These are phyloP conservation scores for Ligdia adustata DNA, from an alignment of 2,888 invertebrate genomes.

Conservation along the genomic window DNA sequence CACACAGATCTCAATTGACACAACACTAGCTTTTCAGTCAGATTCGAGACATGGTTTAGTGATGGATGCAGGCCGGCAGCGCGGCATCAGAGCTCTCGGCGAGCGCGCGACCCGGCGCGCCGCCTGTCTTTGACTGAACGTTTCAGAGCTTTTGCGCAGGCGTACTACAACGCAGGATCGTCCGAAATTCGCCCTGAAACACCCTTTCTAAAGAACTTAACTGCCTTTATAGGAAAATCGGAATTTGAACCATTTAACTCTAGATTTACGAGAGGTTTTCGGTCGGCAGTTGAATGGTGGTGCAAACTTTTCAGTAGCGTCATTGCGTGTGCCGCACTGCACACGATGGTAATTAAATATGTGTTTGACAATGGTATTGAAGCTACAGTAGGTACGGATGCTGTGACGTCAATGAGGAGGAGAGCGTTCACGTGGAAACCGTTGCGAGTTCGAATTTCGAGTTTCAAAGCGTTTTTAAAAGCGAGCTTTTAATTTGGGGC, in stretches of 20 bases:
- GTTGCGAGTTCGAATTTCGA: conserved; percentile 40
- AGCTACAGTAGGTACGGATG: conserved; percentile 53
- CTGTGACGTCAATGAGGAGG: conserved; percentile 76
- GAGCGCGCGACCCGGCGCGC: conserved; percentile 83
- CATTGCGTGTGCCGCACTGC: conserved; percentile 82
- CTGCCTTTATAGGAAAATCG: conserved; percentile 16
- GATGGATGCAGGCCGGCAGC: conserved; percentile 66
- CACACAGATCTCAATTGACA: conserved; percentile 66
- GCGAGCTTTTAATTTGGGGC: conserved; percentile 21
- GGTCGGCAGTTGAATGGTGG: neutral
- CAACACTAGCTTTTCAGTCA: conserved; percentile 51
- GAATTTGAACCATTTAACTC: conserved; percentile 34
- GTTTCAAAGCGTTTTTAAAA: conserved; percentile 33
- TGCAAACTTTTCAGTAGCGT: conserved; percentile 31
- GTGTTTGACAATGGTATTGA: conserved; percentile 78
- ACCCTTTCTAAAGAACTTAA: conserved; percentile 45
- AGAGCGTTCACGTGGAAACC: conserved; percentile 54
- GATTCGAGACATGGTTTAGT: conserved; percentile 65
- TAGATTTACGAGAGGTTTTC: neutral
- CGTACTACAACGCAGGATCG: conserved; percentile 73
- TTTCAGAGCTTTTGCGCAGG: conserved; percentile 69
- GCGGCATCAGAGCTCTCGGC: conserved; percentile 76
- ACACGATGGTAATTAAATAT: conserved; percentile 82
- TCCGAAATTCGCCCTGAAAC: conserved; percentile 68
- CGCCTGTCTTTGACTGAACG: conserved; percentile 76